These are phyloP conservation scores for Eulimnadia texana DNA, from an alignment of 1,140 invertebrate genomes.

Conservation along the genomic window DNA sequence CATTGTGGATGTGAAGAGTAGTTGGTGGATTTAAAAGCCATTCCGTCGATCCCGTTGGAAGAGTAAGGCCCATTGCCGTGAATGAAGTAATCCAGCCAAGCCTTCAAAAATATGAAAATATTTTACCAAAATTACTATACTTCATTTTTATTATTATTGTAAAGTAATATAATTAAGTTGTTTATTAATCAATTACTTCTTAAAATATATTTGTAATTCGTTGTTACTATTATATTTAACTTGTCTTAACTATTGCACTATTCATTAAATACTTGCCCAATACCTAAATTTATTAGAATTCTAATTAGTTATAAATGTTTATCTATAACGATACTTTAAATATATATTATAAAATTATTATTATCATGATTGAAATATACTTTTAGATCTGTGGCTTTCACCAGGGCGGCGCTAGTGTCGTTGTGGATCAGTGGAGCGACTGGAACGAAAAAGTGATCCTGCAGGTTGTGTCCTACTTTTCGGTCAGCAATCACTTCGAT, in stretches of 20 bases:
- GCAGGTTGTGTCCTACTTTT: neutral
- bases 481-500: neutral
- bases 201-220: too few species aligned
- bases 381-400: conserved; percentile 4
- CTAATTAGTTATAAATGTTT: too few species aligned
- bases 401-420: conserved; percentile 10
- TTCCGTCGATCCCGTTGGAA: conserved; percentile 11
- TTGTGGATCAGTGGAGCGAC: conserved; percentile 14
- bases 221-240: too few species aligned
- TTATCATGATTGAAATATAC: neutral
- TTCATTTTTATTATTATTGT: neutral
- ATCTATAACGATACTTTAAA: too few species aligned
- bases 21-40: conserved; percentile 9
- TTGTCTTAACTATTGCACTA: too few species aligned
- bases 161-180: neutral
- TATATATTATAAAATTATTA: too few species aligned
- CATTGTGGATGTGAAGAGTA: conserved; percentile 33
- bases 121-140: neutral
- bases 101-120: neutral
- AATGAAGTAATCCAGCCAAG: neutral
- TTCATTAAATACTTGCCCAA: too few species aligned
- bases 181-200: too few species aligned
- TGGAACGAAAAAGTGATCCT: conserved; percentile 3
- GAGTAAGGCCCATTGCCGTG: conserved; percentile 6
- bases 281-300: too few species aligned